These are phyloP conservation scores for Cyphomyrus discorhynchus DNA, from an alignment of 2,113 vertebrate genomes.

Conservation along the genomic window DNA sequence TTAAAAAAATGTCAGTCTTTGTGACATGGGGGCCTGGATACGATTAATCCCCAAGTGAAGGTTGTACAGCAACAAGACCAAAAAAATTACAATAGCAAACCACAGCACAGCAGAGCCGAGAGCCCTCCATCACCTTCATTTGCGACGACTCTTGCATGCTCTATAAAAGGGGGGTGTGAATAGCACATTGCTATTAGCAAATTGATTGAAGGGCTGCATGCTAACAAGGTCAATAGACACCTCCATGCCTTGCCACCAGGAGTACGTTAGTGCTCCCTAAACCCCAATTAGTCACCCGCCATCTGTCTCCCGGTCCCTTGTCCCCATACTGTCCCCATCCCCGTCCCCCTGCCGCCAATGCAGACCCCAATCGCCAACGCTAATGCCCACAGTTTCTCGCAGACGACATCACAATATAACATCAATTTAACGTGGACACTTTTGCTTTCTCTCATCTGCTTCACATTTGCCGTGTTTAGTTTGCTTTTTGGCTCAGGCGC, in stretches of 20 bases:
- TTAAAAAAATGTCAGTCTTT: not conserved
- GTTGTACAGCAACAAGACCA: not conserved
- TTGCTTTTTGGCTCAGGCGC: not conserved
- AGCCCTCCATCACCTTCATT: not conserved
- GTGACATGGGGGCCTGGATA: not conserved
- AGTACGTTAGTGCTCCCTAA: not conserved
- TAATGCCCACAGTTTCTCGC: not conserved
- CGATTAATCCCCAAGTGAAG: not conserved
- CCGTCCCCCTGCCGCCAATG: not conserved
- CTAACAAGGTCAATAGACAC: conserved; percentile 8
- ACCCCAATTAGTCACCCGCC: not conserved
- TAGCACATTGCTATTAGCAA: conserved; percentile 10
- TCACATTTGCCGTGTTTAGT: not conserved
- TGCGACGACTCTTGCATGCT: not conserved
- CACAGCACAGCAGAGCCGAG: too few species aligned
- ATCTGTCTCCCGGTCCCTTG: not conserved
- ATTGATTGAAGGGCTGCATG: not conserved
- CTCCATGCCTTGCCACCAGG: not conserved
- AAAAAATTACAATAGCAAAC: not conserved
- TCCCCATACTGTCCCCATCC: not conserved
- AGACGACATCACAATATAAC: not conserved
- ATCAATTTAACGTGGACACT: not conserved
- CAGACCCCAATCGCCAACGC: not conserved
- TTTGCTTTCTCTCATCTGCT: not conserved
- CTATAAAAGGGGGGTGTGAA: not conserved